A percentile compares a stretch with the other conserved stretches of the same genome.
Conservation (phyloP, 1,140 invertebrate genomes). For the Drosophila micromelanica region DNA sequence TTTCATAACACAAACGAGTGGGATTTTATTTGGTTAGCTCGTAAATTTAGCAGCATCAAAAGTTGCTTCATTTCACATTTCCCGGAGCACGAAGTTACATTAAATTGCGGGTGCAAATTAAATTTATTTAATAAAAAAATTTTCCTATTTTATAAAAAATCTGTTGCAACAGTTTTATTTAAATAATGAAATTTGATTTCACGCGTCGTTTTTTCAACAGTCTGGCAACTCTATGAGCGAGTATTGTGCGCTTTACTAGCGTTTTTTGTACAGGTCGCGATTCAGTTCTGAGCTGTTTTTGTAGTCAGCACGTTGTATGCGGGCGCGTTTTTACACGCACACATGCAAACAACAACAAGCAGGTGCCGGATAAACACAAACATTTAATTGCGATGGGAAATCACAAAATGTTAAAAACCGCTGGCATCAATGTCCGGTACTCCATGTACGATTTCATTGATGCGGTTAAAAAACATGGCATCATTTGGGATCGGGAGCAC, state of each 20-base stretch:
- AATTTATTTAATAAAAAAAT: no score
- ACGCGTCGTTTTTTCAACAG: background rate
- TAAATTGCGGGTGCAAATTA: no score
- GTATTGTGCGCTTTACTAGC: conserved; percentile 41
- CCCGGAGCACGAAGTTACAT: no score
- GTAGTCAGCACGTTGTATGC: conserved; percentile 41
- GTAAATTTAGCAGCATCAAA: background rate
- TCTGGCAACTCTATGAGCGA: conserved; percentile 37
- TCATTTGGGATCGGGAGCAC: conserved; percentile 67
- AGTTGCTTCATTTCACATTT: no score
- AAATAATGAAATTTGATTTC: no score
- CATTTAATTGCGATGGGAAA: conserved; percentile 58
- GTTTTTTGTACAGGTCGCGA: conserved; percentile 31
- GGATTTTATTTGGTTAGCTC: conserved; percentile 22
- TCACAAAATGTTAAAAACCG: conserved; percentile 62
- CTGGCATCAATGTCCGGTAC: conserved; percentile 60
- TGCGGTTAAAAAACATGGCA: conserved; percentile 55
- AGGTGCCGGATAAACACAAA: conserved; percentile 24
- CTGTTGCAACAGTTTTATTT: no score
- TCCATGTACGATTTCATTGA: conserved; percentile 78
- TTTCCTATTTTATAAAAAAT: no score
- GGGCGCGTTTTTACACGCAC: conserved; percentile 32
- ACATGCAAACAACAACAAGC: background rate
- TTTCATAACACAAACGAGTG: background rate
- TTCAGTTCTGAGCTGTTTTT: conserved; percentile 47